Evolutionary conservation across 2,888 invertebrate genomes (phyloP), one percentile per base, ranked within the genome.

Genomic region (Nymphalis urticae): DNA sequence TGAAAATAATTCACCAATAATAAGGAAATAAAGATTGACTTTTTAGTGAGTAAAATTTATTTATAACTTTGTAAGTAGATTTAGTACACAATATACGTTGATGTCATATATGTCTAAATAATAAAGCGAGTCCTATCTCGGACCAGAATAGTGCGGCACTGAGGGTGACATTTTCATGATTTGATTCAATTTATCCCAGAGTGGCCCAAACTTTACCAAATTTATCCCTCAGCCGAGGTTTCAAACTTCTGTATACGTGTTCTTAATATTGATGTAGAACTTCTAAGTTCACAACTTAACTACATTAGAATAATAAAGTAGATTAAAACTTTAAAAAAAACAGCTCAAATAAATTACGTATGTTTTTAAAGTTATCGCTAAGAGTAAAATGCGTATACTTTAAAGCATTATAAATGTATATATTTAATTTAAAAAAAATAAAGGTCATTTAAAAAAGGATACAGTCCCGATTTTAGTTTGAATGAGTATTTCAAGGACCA

Each of bases 161-260:
- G 65, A 65, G 56, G 66, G 65, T 69, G 72, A 73, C 75, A 74
- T 68, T 62, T 69, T 64, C 66, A 64, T 71, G 68, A 71, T 73
- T 72, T 76, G 75, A 78, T 77, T 77, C 77, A 78, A 78, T 79
- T 79, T 78, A 74, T 72, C 71, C 67, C 56, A n/a, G 71, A 74
- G 72, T 74, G 75, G 74, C 74, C 65, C 71, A 72, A 75, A 73
- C 68, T 75, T 69, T 48, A 63, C 67, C 62, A 66, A 53, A 50
- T 71, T 58, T 53, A 59, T 64, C 48, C 64, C n/a, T 66, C 62
- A 32, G 48, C 62, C 32, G 48, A 53, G 51, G 54, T 69, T 54
- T 61, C 64, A 27, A 68, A 70, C 62, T 70, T 68, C 32, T 51
- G 10, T 60, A 62, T 66, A 72, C 72, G 71, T 73, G 70, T 27